phyloP scores from a whole-genome alignment of 2,113 vertebrate genomes.

The Tetrax tetrax region DNA sequence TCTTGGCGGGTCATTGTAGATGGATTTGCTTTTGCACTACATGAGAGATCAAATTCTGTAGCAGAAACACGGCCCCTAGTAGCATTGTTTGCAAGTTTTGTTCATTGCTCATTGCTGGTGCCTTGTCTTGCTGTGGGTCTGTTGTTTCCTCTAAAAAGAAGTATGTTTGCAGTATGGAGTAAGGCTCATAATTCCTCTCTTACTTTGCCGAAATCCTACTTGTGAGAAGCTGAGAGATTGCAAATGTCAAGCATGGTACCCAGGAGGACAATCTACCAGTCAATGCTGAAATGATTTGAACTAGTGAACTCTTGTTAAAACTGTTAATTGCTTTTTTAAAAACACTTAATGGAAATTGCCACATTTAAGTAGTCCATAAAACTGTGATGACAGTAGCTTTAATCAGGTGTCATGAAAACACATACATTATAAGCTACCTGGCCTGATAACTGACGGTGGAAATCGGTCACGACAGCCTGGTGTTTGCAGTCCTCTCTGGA shows the following conservation, averaged over 20 bases:
- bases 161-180: not conserved
- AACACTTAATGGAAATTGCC: conserved; percentile 66
- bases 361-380: conserved; percentile 66
- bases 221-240: conserved; percentile 35
- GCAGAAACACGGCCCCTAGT: not conserved
- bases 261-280: conserved; percentile 59
- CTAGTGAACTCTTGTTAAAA: conserved; percentile 67
- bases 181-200: not conserved
- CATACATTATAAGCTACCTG: conserved; percentile 29
- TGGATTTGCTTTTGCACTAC: not conserved
- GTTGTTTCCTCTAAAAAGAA: not conserved
- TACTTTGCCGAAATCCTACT: conserved; percentile 16
- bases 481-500: not conserved
- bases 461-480: not conserved
- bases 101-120: not conserved
- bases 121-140: conserved; percentile 3
- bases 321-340: conserved; percentile 69
- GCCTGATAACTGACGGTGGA: not conserved
- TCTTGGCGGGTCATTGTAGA: not conserved
- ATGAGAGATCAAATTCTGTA: not conserved
- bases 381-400: conserved; percentile 59
- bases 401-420: conserved; percentile 50
- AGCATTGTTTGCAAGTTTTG: not conserved
- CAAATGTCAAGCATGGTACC: conserved; percentile 59
- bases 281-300: conserved; percentile 66